These are phyloP conservation scores for Eleginops maclovinus DNA, from an alignment of 2,113 vertebrate genomes.

Conservation along the genomic window DNA sequence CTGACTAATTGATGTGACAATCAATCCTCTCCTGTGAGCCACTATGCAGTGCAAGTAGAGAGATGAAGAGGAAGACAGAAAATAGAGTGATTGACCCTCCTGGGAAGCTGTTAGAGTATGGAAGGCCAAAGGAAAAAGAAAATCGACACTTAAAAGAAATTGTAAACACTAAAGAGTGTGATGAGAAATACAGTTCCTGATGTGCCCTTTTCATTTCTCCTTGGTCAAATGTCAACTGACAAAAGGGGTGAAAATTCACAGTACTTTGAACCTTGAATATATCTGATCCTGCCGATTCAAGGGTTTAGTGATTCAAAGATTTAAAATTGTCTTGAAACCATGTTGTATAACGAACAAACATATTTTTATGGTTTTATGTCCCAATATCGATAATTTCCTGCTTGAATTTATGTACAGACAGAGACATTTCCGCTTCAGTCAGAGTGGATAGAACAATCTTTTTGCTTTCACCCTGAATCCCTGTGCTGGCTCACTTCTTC, in stretches of 20 bases:
- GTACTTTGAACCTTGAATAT: not conserved
- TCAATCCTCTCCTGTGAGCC: not conserved
- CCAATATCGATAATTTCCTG: not conserved
- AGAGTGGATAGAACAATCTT: not conserved
- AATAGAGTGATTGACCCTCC: not conserved
- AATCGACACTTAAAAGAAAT: not conserved
- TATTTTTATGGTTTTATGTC: not conserved
- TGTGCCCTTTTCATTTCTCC: constrained; percentile 27
- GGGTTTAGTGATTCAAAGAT: not conserved
- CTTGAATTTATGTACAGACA: not conserved
- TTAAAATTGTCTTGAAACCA: too few relatives aligned
- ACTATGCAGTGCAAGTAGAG: not conserved
- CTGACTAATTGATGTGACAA: constrained; percentile 29
- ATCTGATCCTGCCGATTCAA: not conserved
- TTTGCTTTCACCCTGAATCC: not conserved
- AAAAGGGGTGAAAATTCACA: constrained; percentile 8
- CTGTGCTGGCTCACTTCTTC: not conserved
- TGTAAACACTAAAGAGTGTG: not conserved
- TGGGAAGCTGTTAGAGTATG: not conserved
- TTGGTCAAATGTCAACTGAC: constrained; percentile 28
- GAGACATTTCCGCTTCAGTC: not conserved
- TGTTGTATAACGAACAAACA: too few relatives aligned
- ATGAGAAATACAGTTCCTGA: constrained; percentile 11
- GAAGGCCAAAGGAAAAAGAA: not conserved
- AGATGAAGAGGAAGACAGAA: not conserved